Base-by-base conservation (phyloP, 2,888 invertebrate genomes). In the Miltochrista miniata region DNA sequence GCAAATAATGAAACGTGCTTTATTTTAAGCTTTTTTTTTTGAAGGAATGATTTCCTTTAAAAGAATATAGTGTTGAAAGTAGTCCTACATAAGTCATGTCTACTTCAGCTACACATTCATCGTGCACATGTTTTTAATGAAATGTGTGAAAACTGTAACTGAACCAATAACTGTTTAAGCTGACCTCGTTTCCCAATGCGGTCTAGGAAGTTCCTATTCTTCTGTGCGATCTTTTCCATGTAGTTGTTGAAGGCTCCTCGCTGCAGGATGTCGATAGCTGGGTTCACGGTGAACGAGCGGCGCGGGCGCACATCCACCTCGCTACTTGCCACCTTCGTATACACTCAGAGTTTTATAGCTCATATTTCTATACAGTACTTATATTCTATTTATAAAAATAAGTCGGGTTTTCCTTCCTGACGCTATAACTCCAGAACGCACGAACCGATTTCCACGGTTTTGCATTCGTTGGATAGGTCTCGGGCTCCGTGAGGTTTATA, bases 161-260 rank as follows among this genome's bases (percentile, higher is more conserved):
- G 9, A 14, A 39, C 11, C 14, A 39, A 45, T 10, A 44, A 37
- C 29, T 42, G 13, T 14, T 3, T 29, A 37, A 39, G 59, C 87
- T 81, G 68, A 90, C 90, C 88, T 85, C 89, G 71, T 72, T 90
- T 89, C 30, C 89, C 90, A 46, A 90, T 71, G 49, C 78, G 76
- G 68, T 89, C 80, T 45, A 90, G 76, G 64, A 71, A 79, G 49
- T 78, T 68, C 51, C 89, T 70, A 75, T 90, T 90, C 49, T 76
- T 76, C 44, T 82, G 79, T 1, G 79, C 83, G 13, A 85, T 72
- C 29, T 76, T 72, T 48, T 73, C 82, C 56, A 82, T 54, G 56
- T 74, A 81, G 70, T 76, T 76, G 68, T 81, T 76, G 70, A 74
- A 74, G n/a, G 80, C 83, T 18, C 74, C 77, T 48, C 80, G 70